These are phyloP conservation scores for Crotalus tigris DNA, from an alignment of 2,113 vertebrate species.

Conservation along the genomic window DNA sequence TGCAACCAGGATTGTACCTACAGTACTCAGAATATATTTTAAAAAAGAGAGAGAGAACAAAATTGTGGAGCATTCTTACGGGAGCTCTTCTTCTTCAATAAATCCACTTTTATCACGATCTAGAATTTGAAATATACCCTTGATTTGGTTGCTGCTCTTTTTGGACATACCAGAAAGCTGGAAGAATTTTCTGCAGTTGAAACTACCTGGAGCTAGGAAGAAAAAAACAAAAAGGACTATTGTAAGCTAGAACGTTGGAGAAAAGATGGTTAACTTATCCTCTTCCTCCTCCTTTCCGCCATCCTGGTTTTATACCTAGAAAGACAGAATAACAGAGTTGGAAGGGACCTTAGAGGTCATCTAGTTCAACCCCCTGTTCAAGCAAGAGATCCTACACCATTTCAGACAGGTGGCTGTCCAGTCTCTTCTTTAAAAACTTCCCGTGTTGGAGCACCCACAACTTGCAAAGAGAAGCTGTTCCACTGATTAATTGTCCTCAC, in stretches of 20 bases:
- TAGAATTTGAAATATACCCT: slow-evolving; percentile 86
- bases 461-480: too few species aligned
- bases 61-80: slow-evolving; percentile 69
- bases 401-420: background rate
- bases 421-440: background rate
- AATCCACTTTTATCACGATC: slow-evolving; percentile 93
- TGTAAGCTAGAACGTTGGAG: slow-evolving; percentile 31
- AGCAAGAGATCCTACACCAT: background rate
- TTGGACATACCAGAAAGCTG: slow-evolving; percentile 88
- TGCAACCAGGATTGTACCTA: background rate
- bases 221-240: slow-evolving; percentile 25
- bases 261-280: background rate
- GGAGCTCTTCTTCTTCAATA: slow-evolving; percentile 91
- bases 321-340: background rate
- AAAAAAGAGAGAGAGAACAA: background rate
- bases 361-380: background rate
- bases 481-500: too few species aligned
- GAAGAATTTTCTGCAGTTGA: slow-evolving; percentile 95
- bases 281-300: background rate
- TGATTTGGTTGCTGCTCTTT: slow-evolving; percentile 85
- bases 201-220: slow-evolving; percentile 85
- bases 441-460: too few species aligned
- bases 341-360: background rate
- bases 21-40: background rate
- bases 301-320: background rate